Evolutionary conservation across 2,888 invertebrate genomes (phyloP), one percentile per base, ranked within the genome.

Genomic region (Agriopis leucophaearia): DNA sequence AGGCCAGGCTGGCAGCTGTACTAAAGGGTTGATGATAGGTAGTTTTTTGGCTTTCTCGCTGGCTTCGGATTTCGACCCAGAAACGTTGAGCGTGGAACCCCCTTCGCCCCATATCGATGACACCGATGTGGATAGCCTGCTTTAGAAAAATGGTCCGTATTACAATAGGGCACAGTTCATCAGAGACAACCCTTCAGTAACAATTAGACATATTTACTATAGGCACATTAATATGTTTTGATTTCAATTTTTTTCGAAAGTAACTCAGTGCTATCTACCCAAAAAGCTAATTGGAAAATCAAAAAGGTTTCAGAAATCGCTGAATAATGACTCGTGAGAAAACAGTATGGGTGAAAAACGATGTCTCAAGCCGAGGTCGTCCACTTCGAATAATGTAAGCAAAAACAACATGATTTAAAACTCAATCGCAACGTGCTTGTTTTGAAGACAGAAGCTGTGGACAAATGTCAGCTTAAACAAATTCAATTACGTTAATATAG

Each of bases 1-100:
- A 72, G 98, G 98, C 98, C 98, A 98, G 76, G 97, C 96, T 8
- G 98, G 98, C 60, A 98, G 92, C 72, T 96, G 95, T 36, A 98
- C 98, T 50, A 98, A 88, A 0, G 98, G 98, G 91, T 98, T 98
- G 75, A 98, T 98, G 72, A 98, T 98, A 1, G 98, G 98, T 61
- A 98, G 90, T 72, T 96, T 96, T 80, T 96, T 97, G 13, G 94
- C 93, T 74, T 94, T 95, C 16, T 95, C 95, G 59, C 95, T 94
- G 0, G 94, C 94, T 38, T 95, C 95, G 0, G 85, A 81, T 70
- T 94, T 94, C 3, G 84, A 84, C 12, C 60, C 64, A 15, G 63
- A 59, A 3, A 60, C 51, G 1, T 80, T 78, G 6, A 81, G 80
- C 0, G 81, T 82, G 0, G 80, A 80, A 1, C 91, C 89, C 12